Conservation (phyloP, 2,888 invertebrate species). For the Hypolimnas misippus region DNA sequence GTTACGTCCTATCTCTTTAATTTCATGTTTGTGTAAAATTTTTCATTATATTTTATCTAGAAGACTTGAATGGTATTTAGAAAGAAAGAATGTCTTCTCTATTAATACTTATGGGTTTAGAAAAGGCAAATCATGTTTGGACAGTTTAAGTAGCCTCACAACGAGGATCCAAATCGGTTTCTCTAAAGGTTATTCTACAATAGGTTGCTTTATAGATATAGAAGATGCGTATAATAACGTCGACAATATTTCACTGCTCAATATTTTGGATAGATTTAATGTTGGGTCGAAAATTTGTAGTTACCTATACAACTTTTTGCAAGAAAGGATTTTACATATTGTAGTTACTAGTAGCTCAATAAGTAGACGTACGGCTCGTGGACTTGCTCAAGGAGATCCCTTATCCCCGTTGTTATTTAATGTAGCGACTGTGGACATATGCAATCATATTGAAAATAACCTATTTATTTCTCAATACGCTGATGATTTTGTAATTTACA, state of each 20-base stretch:
- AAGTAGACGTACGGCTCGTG: slow-evolving; percentile 22
- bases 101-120: too few species aligned
- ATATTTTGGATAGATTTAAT: slow-evolving; percentile 26
- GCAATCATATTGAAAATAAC: too few species aligned
- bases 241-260: slow-evolving; percentile 12
- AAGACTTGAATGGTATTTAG: slow-evolving; percentile 32
- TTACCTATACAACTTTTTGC: neutral
- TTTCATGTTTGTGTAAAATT: slow-evolving; percentile 37
- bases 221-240: slow-evolving; percentile 30
- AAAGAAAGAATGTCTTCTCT: slow-evolving; percentile 20
- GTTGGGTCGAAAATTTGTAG: slow-evolving; percentile 23
- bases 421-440: slow-evolving; percentile 35
- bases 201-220: slow-evolving; percentile 39
- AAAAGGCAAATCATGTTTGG: slow-evolving; percentile 31
- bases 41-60: slow-evolving; percentile 32
- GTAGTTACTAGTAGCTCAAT: neutral
- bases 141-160: slow-evolving; percentile 24
- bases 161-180: slow-evolving; percentile 25
- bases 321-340: neutral
- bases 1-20: slow-evolving; percentile 20
- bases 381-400: slow-evolving; percentile 43
- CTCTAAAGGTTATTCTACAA: slow-evolving; percentile 22
- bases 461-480: too few species aligned
- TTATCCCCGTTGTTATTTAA: slow-evolving; percentile 46
- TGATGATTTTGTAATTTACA: too few species aligned